These are phyloP conservation scores for Neogobius melanostomus DNA, from an alignment of 2,113 vertebrate genomes.

Conservation along the genomic window DNA sequence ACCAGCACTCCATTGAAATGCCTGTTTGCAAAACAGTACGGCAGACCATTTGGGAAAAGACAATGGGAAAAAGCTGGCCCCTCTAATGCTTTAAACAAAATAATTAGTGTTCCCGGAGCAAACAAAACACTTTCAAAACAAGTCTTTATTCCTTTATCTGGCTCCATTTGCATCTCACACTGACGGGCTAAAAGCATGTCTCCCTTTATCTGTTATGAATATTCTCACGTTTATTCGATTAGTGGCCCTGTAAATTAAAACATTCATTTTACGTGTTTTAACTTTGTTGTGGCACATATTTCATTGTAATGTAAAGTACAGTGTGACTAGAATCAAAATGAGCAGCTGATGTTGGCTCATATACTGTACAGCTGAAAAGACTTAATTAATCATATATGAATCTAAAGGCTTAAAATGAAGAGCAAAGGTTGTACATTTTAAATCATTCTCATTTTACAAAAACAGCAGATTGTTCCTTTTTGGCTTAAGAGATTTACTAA, in stretches of 20 bases:
- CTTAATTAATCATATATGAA: too few relatives aligned
- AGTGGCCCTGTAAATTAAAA: constrained; percentile 2
- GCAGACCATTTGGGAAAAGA: constrained; percentile 31
- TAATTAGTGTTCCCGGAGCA: constrained; percentile 56
- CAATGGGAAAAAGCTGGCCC: constrained; percentile 35
- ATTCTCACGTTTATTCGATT: constrained; percentile 18
- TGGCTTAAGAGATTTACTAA: too few relatives aligned
- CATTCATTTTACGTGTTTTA: neutral
- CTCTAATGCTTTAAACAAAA: constrained; percentile 52
- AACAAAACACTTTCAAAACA: constrained; percentile 44
- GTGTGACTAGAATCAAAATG: neutral
- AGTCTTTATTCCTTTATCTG: constrained; percentile 42
- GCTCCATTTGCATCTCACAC: constrained; percentile 35
- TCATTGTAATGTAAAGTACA: neutral
- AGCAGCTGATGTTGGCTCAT: neutral
- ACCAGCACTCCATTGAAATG: constrained; percentile 15
- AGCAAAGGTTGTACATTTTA: too few relatives aligned
- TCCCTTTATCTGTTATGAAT: constrained; percentile 21
- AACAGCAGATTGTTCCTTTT: too few relatives aligned
- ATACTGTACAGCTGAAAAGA: too few relatives aligned
- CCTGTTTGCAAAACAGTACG: constrained; percentile 32
- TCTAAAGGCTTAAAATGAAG: too few relatives aligned
- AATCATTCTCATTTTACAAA: too few relatives aligned
- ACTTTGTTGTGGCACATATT: neutral
- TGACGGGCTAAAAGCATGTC: constrained; percentile 36